A percentile compares a stretch with the other conserved stretches of the same genome.
phyloP scores from a whole-genome alignment of 2,113 vertebrate species.

The Brachyhypopomus gauderio region DNA sequence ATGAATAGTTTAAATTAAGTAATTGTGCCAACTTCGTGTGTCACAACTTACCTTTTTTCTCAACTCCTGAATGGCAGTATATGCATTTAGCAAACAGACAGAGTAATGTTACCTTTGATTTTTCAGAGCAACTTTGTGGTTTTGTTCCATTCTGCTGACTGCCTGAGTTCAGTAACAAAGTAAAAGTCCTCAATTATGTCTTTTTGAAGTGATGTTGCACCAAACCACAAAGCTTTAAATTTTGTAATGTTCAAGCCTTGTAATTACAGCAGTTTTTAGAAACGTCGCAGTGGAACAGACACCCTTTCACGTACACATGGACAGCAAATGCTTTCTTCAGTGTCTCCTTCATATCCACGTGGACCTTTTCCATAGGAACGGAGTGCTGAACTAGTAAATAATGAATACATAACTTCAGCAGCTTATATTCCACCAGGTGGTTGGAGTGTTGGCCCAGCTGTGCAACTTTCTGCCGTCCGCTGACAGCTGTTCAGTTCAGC shows the following conservation, averaged over 20 bases:
- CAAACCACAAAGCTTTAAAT: conserved; percentile 16
- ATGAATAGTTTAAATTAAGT: conserved; percentile 16
- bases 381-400: conserved; percentile 69
- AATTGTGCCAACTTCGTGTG: background rate
- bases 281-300: background rate
- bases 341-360: conserved; percentile 43
- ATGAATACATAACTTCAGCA: conserved; percentile 59
- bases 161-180: conserved; percentile 16
- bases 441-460: conserved; percentile 27
- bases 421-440: conserved; percentile 34
- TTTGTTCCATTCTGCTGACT: conserved; percentile 5
- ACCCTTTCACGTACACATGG: conserved; percentile 6
- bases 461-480: conserved; percentile 1
- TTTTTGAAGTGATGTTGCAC: conserved; percentile 43
- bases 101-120: conserved; percentile 5
- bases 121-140: background rate
- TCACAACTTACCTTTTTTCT: background rate
- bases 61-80: background rate
- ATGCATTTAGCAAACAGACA: background rate
- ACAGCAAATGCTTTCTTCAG: conserved; percentile 6
- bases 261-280: conserved; percentile 31
- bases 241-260: conserved; percentile 22
- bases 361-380: conserved; percentile 65
- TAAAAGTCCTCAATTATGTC: conserved; percentile 22
- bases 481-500: conserved; percentile 22